These are phyloP conservation scores for Hylomyscus alleni DNA, from an alignment of 2,797 vertebrate genomes.

Conservation along the genomic window DNA sequence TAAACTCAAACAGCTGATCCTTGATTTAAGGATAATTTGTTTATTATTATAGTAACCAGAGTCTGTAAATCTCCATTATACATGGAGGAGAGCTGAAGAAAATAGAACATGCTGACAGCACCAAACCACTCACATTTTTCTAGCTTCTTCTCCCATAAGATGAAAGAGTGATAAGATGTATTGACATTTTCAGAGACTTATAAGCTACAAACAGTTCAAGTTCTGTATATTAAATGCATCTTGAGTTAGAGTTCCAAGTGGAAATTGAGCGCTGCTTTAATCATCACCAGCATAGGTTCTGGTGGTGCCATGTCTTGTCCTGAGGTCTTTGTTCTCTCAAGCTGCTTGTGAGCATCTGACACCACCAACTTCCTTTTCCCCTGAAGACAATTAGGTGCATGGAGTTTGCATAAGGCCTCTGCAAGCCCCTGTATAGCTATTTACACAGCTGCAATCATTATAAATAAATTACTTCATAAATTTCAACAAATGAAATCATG, in stretches of 20 bases:
- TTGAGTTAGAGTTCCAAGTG: constrained; percentile 48
- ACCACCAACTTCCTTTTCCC: not conserved
- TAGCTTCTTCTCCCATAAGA: not conserved
- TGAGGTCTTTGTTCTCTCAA: constrained; percentile 64
- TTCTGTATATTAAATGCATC: constrained; percentile 44
- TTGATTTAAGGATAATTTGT: constrained; percentile 81
- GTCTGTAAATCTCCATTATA: constrained; percentile 74
- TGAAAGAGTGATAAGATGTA: constrained; percentile 65
- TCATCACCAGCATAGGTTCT: not conserved
- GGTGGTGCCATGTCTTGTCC: not conserved
- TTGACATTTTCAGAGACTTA: constrained; percentile 53
- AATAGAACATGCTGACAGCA: constrained; percentile 8
- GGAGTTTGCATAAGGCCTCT: constrained; percentile 64
- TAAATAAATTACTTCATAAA: constrained; percentile 83
- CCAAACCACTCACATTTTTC: constrained; percentile 40
- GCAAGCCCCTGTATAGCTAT: constrained; percentile 40
- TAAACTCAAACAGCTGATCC: constrained; percentile 73
- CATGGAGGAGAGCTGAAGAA: constrained; percentile 58
- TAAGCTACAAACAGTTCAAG: constrained; percentile 41
- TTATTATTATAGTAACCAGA: constrained; percentile 74
- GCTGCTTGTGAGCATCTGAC: not conserved
- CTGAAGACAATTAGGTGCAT: constrained; percentile 18
- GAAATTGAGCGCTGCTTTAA: not conserved
- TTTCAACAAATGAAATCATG: constrained; percentile 82
- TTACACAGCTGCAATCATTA: constrained; percentile 80